Conservation (phyloP, 2,888 invertebrate species). For the Melieria crassipennis region DNA sequence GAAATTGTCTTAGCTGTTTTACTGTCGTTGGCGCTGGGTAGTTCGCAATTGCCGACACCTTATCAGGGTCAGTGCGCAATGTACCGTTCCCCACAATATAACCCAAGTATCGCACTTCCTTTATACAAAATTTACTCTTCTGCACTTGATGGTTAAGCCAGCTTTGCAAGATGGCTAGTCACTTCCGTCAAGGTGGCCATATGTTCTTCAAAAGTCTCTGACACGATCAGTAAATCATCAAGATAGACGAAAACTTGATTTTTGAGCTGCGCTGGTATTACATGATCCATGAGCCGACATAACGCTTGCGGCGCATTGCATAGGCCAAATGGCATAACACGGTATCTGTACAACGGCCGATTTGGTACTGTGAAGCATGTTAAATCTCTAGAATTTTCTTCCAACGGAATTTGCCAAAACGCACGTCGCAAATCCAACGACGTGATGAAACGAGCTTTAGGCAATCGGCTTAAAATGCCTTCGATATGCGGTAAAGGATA, state of each 20-base stretch:
- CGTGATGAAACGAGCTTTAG: constrained; percentile 33
- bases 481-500: constrained; percentile 42
- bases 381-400: constrained; percentile 9
- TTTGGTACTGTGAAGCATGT: constrained; percentile 25
- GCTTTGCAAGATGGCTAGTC: constrained; percentile 14
- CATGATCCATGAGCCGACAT: constrained; percentile 26
- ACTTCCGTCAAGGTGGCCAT: constrained; percentile 14
- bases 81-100: constrained; percentile 30
- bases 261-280: constrained; percentile 25
- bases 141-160: constrained; percentile 13
- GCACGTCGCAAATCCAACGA: constrained; percentile 36
- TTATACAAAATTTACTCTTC: constrained; percentile 26
- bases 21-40: constrained; percentile 25
- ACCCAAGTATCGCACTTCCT: constrained; percentile 23
- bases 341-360: constrained; percentile 30
- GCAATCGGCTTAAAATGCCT: constrained; percentile 36
- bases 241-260: constrained; percentile 28
- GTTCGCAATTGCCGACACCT: constrained; percentile 12
- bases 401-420: constrained; percentile 12
- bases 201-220: constrained; percentile 16
- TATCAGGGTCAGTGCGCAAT: constrained; percentile 24
- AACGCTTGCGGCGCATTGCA: constrained; percentile 26
- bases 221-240: constrained; percentile 21
- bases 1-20: constrained; percentile 36
- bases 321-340: constrained; percentile 25